Percentiles rank a stretch among this genome's conserved stretches.
phyloP scores from a whole-genome alignment of 2,113 vertebrate genomes.

The Halcyon senegalensis region DNA sequence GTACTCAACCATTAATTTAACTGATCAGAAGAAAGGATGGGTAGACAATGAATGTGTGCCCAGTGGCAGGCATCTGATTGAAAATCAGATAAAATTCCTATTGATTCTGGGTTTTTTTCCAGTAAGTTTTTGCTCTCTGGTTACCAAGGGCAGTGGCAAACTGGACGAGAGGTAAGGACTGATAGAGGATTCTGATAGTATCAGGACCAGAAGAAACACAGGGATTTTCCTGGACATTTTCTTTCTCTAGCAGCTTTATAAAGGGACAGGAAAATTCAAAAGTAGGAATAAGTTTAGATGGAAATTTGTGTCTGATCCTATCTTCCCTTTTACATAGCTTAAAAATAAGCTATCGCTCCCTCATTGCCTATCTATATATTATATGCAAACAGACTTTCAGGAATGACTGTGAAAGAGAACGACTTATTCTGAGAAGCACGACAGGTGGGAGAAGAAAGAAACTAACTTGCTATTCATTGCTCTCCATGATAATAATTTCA shows the following conservation, averaged over 20 bases:
- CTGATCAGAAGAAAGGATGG: neutral
- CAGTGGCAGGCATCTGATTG: neutral
- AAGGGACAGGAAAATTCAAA: neutral
- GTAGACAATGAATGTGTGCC: neutral
- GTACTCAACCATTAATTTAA: neutral
- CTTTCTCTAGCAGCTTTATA: neutral
- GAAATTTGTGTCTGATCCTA: neutral
- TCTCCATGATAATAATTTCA: neutral
- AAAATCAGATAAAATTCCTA: conserved; percentile 8
- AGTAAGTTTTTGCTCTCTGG: neutral
- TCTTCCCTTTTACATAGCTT: neutral
- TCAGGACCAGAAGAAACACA: neutral
- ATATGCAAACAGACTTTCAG: neutral
- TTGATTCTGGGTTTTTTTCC: neutral
- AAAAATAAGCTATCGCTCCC: neutral
- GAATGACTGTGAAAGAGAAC: neutral
- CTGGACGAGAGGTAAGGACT: neutral
- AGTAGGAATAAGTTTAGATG: neutral
- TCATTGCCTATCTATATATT: neutral
- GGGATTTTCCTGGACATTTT: neutral
- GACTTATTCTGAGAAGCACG: neutral
- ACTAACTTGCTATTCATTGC: neutral
- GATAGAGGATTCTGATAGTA: neutral
- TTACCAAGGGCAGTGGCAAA: neutral
- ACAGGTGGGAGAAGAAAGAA: neutral